Conservation (phyloP, 2,797 vertebrate genomes). For the Betta splendens region DNA sequence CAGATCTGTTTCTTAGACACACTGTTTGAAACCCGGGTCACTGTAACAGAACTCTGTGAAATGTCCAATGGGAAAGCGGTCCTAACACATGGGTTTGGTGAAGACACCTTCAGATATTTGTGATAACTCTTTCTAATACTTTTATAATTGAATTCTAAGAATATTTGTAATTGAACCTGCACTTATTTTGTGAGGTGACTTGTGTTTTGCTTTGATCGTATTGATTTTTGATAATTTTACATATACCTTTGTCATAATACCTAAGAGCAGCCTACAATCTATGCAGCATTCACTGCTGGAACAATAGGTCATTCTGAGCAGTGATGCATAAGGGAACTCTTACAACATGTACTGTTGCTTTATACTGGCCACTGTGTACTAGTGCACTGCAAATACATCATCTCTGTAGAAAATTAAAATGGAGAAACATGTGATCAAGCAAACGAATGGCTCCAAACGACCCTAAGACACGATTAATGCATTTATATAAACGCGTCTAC, state of each 20-base stretch:
- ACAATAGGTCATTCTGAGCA: constrained; percentile 2
- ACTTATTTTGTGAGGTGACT: constrained; percentile 27
- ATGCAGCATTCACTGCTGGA: constrained; percentile 27
- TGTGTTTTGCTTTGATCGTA: constrained; percentile 27
- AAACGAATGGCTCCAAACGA: constrained; percentile 5
- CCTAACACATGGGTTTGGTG: no score
- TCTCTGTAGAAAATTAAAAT: neutral
- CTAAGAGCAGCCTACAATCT: constrained; percentile 12
- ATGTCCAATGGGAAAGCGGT: constrained; percentile 21
- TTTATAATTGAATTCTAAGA: constrained; percentile 28
- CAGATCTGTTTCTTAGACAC: neutral
- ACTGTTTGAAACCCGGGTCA: neutral
- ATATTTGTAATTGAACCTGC: constrained; percentile 41
- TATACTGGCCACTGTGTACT: constrained; percentile 8
- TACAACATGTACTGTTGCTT: constrained; percentile 30
- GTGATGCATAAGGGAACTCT: constrained; percentile 17
- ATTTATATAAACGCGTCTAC: constrained; percentile 34
- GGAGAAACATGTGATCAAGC: neutral
- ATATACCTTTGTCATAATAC: constrained; percentile 6
- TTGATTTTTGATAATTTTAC: constrained; percentile 13
- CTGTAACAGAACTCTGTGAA: constrained; percentile 1
- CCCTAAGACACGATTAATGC: constrained; percentile 6
- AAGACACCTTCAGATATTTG: constrained; percentile 13
- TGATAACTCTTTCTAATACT: constrained; percentile 12
- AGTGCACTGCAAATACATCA: constrained; percentile 8